Base-by-base conservation (phyloP, 37 sponge, comb jelly and placozoan genomes). In the Bolinopsis microptera region DNA sequence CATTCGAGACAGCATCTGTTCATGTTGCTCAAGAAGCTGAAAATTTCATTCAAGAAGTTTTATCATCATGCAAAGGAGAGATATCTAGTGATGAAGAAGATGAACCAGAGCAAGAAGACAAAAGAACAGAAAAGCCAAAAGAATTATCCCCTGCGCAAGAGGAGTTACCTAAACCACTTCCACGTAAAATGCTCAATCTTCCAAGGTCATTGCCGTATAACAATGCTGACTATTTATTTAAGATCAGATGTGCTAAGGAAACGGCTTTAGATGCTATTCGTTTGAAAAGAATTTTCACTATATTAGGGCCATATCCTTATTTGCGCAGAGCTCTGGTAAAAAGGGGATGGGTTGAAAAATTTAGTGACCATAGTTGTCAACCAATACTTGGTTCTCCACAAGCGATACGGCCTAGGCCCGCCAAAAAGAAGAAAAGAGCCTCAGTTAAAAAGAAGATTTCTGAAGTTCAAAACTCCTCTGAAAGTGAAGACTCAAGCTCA, bases 311-410 rank as follows among this genome's bases (percentile, higher is more conserved):
- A 24, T 98, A 98, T 80, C 75, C 94, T 9, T 72, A 92, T n/a
- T 74, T 98, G 8, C 94, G 97, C 0, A 93, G 76, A 76, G 69
- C 95, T 21, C 93, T 98, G 69, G 37, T 95, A 3, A 68, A 72
- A 76, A 93, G 98, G 26, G 98, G 98, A 0, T 98, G 98, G 98
- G 96, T 98, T 69, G 98, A 96, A 83, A 93, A 94, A 24, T 86
- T 86, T 41, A 34, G 90, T 86, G 30, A 86, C 1, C 90, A 86
- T 41, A 41, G 61, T 39, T 18, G 38, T 36, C 90, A 86, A 41
- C 90, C 90, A 24, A 40, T 86, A n/a, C 61, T 86, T 5, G 90
- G 90, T 0, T 41, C 90, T 36, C 90, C 90, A 13, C 90, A 86
- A 40, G 61, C 90, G 5, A 39, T 86, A n/a, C 90, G 90, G 39